These are phyloP conservation scores for Intellagama lesueurii DNA, from an alignment of 2,797 vertebrate species.

Conservation along the genomic window DNA sequence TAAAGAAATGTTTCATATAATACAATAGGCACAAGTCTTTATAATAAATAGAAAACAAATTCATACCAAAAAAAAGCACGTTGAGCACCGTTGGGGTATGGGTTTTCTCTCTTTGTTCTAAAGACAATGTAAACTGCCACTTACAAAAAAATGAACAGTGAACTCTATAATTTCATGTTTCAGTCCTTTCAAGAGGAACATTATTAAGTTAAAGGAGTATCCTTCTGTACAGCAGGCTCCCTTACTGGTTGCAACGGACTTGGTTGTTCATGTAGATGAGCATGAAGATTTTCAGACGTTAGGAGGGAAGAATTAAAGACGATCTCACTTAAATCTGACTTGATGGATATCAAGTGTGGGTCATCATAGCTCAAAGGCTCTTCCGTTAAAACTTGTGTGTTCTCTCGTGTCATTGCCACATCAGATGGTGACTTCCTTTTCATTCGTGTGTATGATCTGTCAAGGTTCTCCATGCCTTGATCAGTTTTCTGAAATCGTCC, in stretches of 20 bases:
- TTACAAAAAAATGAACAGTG: conserved; percentile 76
- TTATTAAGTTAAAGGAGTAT: conserved; percentile 79
- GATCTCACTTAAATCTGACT: conserved; percentile 84
- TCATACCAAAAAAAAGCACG: conserved; percentile 83
- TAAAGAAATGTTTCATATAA: conserved; percentile 84
- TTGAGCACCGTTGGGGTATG: conserved; percentile 87
- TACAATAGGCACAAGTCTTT: conserved; percentile 86
- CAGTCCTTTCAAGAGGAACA: conserved; percentile 63
- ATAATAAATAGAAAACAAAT: conserved; percentile 83
- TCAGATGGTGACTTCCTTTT: conserved; percentile 94
- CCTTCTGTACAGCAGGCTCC: conserved; percentile 76
- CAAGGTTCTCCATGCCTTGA: conserved; percentile 90
- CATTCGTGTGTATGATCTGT: conserved; percentile 93
- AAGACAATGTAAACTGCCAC: conserved; percentile 77
- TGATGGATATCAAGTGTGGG: conserved; percentile 86
- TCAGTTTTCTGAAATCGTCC: conserved; percentile 95
- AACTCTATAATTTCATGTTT: conserved; percentile 64
- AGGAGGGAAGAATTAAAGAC: conserved; percentile 81
- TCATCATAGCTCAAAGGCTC: conserved; percentile 83
- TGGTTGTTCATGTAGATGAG: conserved; percentile 82
- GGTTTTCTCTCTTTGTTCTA: conserved; percentile 76
- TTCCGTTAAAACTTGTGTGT: conserved; percentile 83
- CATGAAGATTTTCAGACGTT: conserved; percentile 85
- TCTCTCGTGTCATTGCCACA: conserved; percentile 91
- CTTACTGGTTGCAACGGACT: conserved; percentile 75